Percentiles rank a stretch among this genome's conserved stretches.
These are phyloP conservation scores for Heterodera schachtii DNA, from an alignment of 1,140 invertebrate genomes.

Conservation along the genomic window DNA sequence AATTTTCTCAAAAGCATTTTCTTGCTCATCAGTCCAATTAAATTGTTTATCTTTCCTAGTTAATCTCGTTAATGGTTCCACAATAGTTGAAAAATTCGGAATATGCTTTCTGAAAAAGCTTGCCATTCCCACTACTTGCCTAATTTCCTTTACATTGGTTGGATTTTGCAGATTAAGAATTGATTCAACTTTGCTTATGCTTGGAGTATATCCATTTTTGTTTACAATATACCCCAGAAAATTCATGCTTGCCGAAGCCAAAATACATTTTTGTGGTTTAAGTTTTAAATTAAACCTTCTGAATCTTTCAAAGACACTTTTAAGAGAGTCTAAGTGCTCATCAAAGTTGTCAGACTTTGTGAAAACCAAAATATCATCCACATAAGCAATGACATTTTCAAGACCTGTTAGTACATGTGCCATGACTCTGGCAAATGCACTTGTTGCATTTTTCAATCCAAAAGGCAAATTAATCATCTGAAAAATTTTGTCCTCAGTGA, in stretches of 20 bases:
- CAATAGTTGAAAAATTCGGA: not conserved
- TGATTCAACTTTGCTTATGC: conserved; percentile 51
- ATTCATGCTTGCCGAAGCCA: conserved; percentile 38
- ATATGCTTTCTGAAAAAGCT: conserved; percentile 33
- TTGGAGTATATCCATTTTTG: conserved; percentile 47
- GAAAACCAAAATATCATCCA: conserved; percentile 24
- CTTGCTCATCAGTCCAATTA: conserved; percentile 23
- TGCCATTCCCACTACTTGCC: conserved; percentile 56
- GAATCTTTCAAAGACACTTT: conserved; percentile 32
- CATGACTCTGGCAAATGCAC: conserved; percentile 32
- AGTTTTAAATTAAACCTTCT: conserved; percentile 30
- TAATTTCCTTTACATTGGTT: conserved; percentile 52
- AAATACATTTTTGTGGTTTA: conserved; percentile 40
- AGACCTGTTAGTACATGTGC: conserved; percentile 59
- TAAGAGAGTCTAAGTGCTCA: conserved; percentile 18
- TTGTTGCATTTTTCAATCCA: conserved; percentile 36
- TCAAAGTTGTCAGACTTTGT: conserved; percentile 28
- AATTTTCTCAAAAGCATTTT: conserved; percentile 30
- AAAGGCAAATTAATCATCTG: conserved; percentile 37
- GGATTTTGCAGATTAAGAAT: conserved; percentile 48
- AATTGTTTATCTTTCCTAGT: conserved; percentile 21
- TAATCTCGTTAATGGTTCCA: conserved; percentile 16
- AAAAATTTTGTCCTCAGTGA: conserved; percentile 20
- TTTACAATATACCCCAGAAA: conserved; percentile 60
- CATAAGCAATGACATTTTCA: conserved; percentile 1